Conservation (phyloP, 2,797 vertebrate species). For the Protosalanx chinensis region DNA sequence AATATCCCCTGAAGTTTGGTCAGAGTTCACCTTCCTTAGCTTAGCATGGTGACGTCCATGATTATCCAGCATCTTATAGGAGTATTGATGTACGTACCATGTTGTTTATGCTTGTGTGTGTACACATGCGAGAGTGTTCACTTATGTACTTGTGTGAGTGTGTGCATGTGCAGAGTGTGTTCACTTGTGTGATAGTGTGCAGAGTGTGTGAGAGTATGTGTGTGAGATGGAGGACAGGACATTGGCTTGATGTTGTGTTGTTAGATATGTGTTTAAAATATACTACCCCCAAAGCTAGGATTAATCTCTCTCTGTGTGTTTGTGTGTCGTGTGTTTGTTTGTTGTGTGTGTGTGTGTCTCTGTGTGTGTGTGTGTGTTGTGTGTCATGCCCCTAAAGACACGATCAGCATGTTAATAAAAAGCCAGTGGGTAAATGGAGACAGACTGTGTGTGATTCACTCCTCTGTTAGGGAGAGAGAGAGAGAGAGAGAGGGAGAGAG, state of each 20-base stretch:
- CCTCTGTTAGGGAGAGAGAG: conserved; percentile 44
- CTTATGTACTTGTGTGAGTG: conserved; percentile 1
- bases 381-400: conserved; percentile 67
- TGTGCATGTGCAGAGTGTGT: background rate
- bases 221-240: conserved; percentile 11
- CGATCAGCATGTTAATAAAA: conserved; percentile 77
- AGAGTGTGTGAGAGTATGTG: background rate
- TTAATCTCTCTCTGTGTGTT: conserved; percentile 46
- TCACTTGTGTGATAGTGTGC: background rate
- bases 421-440: conserved; percentile 69
- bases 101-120: background rate
- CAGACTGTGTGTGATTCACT: conserved; percentile 59
- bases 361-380: conserved; percentile 24
- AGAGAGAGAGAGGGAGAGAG: background rate
- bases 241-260: conserved; percentile 47
- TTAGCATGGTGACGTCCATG: too few relatives aligned
- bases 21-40: too few relatives aligned
- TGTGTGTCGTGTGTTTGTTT: background rate
- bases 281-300: conserved; percentile 77
- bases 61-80: too few relatives aligned
- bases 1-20: too few relatives aligned
- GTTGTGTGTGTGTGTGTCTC: conserved; percentile 35
- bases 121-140: background rate
- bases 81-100: background rate
- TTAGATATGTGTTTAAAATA: conserved; percentile 77